Conservation (phyloP, 2,113 vertebrate genomes). For the Urocitellus parryii region DNA sequence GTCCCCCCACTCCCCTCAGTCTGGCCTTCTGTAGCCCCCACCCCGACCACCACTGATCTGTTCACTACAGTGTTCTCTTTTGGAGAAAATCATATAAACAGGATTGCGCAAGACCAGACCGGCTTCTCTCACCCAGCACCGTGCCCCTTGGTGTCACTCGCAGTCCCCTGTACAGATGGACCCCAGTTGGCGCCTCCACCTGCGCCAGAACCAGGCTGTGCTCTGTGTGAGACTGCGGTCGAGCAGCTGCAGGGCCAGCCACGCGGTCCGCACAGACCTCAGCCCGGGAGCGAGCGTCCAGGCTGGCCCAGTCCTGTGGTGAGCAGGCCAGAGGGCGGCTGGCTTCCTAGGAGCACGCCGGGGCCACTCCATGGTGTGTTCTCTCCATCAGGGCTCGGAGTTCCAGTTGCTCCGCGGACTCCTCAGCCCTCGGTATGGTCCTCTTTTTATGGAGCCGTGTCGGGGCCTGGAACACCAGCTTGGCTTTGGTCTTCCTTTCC, state of each 20-base stretch:
- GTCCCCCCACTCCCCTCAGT: neutral
- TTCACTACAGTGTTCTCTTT: no score
- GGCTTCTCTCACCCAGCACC: no score
- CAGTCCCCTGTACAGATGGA: no score
- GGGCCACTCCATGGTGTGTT: no score
- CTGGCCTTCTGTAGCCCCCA: no score
- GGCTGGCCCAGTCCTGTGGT: accelerated
- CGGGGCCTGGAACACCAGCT: accelerated
- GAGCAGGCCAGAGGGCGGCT: neutral
- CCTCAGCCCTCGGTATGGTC: neutral
- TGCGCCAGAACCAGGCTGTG: neutral
- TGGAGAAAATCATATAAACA: no score
- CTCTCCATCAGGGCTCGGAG: neutral
- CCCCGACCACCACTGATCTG: no score
- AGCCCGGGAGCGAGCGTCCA: neutral
- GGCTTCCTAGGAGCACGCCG: neutral
- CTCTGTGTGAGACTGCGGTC: neutral
- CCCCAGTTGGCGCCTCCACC: no score
- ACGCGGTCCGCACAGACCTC: accelerated
- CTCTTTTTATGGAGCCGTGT: neutral
- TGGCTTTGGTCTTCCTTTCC: neutral
- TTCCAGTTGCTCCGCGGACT: neutral
- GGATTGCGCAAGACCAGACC: no score
- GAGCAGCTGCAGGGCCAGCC: neutral
- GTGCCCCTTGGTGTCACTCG: no score